A percentile compares a stretch with the other conserved stretches of the same genome.
phyloP scores from a whole-genome alignment of 2,113 vertebrate species.

The Microcebus jonahi region DNA sequence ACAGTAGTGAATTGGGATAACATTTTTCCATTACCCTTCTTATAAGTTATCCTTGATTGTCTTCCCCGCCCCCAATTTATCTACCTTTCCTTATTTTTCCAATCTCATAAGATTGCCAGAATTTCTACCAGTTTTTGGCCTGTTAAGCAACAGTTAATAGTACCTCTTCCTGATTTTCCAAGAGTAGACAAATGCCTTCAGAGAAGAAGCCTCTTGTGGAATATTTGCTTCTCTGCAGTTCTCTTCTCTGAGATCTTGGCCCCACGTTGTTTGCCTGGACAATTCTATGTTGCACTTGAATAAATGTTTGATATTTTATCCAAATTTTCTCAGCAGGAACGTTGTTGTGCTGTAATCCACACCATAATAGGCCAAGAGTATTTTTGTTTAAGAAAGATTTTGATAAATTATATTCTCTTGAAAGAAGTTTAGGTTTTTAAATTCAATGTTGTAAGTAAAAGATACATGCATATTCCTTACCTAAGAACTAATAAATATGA shows the following conservation, averaged over 20 bases:
- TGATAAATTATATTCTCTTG: neutral
- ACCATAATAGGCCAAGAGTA: neutral
- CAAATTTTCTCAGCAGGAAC: neutral
- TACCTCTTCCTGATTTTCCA: neutral
- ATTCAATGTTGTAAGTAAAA: neutral
- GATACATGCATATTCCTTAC: neutral
- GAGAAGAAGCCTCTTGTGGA: neutral
- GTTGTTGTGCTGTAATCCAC: neutral
- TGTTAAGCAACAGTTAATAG: neutral
- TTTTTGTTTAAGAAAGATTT: neutral
- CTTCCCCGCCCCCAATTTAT: neutral
- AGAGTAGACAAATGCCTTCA: neutral
- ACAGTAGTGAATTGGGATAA: neutral
- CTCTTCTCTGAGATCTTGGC: neutral
- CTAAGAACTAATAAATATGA: neutral
- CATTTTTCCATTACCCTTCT: neutral
- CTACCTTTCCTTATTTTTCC: neutral
- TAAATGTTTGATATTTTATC: neutral
- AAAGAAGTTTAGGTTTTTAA: neutral
- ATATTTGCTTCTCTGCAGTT: neutral
- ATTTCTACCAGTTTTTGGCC: neutral
- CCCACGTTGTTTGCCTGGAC: neutral
- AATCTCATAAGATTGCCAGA: neutral
- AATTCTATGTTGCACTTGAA: neutral
- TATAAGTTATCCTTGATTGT: neutral